Percentiles rank a stretch among this genome's conserved stretches.
Evolutionary conservation across 1,140 invertebrate species (phyloP).

Genomic region (Drosophila nigrodunni): DNA sequence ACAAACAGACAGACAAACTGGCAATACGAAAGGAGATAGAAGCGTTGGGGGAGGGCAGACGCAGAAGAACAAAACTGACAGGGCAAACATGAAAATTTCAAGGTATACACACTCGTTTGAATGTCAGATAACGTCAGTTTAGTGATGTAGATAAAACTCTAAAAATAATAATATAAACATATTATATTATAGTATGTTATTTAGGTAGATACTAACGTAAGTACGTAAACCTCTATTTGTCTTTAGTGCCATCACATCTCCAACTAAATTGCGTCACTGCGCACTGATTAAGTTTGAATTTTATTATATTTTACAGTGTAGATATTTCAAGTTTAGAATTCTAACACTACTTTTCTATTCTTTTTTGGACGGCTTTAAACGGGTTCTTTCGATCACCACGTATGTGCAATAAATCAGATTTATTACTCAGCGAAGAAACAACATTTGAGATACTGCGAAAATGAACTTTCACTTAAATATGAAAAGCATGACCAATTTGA

Average conservation of each 20-base stretch:
- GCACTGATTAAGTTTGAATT: constrained; percentile 22
- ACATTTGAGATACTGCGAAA: too few species aligned
- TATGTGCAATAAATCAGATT: constrained; percentile 41
- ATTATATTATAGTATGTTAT: not conserved
- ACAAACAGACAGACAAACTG: constrained; percentile 48
- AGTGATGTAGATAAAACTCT: constrained; percentile 48
- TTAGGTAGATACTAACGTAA: not conserved
- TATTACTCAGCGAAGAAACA: constrained; percentile 16
- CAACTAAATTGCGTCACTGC: constrained; percentile 42
- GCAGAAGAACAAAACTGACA: constrained; percentile 29
- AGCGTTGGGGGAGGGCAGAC: not conserved
- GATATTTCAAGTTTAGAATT: too few species aligned
- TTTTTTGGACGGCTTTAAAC: too few species aligned
- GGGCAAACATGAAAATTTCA: constrained; percentile 47
- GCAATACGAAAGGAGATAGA: constrained; percentile 17
- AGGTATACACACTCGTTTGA: constrained; percentile 39
- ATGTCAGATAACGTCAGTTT: constrained; percentile 53
- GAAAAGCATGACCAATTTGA: too few species aligned
- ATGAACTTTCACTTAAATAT: too few species aligned
- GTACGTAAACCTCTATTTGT: constrained; percentile 15
- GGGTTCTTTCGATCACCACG: not conserved
- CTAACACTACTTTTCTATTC: too few species aligned
- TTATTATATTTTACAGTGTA: constrained; percentile 14
- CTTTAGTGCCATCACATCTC: constrained; percentile 29
- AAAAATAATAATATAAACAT: constrained; percentile 23